Conservation (phyloP, 37 sponge, comb jelly and placozoan genomes). For the Theonella swinhoei region DNA sequence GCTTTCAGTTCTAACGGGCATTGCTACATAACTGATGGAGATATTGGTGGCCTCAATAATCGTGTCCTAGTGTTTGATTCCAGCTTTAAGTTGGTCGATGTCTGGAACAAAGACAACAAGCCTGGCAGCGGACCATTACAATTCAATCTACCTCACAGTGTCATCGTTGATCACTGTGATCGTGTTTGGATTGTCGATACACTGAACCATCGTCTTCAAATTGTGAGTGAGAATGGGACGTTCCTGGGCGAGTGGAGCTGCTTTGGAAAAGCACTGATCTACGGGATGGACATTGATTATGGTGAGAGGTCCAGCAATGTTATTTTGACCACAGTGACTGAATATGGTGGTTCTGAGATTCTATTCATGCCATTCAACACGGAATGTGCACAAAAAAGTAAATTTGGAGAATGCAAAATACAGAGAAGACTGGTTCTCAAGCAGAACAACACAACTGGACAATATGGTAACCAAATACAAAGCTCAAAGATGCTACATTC, state of each 20-base stretch:
- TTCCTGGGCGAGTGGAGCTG: conserved; percentile 43
- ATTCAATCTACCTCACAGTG: conserved; percentile 46
- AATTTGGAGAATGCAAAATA: conserved; percentile 10
- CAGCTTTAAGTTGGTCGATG: conserved; percentile 5
- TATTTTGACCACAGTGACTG: conserved; percentile 10
- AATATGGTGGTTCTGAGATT: neutral
- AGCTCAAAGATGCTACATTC: conserved; percentile 36
- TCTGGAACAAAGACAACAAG: conserved; percentile 34
- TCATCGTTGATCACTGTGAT: conserved; percentile 34
- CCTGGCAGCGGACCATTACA: conserved; percentile 17
- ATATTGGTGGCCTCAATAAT: conserved; percentile 44
- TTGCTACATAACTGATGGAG: conserved; percentile 40
- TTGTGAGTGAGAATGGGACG: conserved; percentile 15
- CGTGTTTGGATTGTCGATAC: conserved; percentile 46
- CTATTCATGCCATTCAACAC: neutral
- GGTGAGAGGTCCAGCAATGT: neutral
- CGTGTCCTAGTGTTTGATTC: conserved; percentile 27
- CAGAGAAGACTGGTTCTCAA: conserved; percentile 3
- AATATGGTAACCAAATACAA: too few species aligned
- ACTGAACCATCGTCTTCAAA: conserved; percentile 31
- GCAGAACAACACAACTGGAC: too few species aligned
- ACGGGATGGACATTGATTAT: conserved; percentile 34
- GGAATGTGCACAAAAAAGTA: conserved; percentile 1
- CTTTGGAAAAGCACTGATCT: conserved; percentile 18
- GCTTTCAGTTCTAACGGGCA: conserved; percentile 21